Base-by-base conservation (phyloP, 2,797 vertebrate genomes). In the Dromococcyx pavoninus region DNA sequence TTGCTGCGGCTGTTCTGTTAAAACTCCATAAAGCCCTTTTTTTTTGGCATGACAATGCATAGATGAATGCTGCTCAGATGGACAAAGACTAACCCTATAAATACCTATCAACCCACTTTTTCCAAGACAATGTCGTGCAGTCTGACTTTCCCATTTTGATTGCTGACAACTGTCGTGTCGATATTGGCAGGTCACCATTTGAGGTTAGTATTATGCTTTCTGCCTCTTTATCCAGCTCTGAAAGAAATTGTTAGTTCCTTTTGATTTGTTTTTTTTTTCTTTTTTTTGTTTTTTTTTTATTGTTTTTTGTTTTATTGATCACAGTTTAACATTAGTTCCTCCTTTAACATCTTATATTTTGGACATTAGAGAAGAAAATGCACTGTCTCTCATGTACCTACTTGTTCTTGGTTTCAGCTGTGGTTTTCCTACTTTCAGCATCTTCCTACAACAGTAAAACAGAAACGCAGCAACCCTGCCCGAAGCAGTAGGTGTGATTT, bases 401-500 rank as follows among this genome's bases (percentile, higher is more conserved):
- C 37, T 79, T 32, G 17, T 65, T 81, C 61, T 60, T 75, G 43
- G 46, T 43, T 95, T 95, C 46, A 74, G 22, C 44, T 53, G n/a
- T 77, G 13, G 28, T 93, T 85, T 79, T 58, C 62, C 46, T 72
- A 5, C 62, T 93, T 91, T 54, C 27, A 90, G 14, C 56, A 46
- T 66, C 73, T 91, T 88, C 50, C 64, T 77, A 11, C n/a, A 72
- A 17, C 13, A 25, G 66, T 27, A 88, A 80, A 85, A 44, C 80
- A 84, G 69, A 87, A 79, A 67, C 90, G 33, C 53, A 88, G 8
- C 67, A 86, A 10, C 58, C 37, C 82, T 72, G 65, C 74, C 88
- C 3, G 15, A 56, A 93, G 91, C 74, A 70, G 54, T 54, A 44
- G 91, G 39, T 84, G 72, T 94, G 88, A 97, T 96, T 95, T 95